These are phyloP conservation scores for Desoria tigrina DNA, from an alignment of 2,888 invertebrate species.

Conservation along the genomic window DNA sequence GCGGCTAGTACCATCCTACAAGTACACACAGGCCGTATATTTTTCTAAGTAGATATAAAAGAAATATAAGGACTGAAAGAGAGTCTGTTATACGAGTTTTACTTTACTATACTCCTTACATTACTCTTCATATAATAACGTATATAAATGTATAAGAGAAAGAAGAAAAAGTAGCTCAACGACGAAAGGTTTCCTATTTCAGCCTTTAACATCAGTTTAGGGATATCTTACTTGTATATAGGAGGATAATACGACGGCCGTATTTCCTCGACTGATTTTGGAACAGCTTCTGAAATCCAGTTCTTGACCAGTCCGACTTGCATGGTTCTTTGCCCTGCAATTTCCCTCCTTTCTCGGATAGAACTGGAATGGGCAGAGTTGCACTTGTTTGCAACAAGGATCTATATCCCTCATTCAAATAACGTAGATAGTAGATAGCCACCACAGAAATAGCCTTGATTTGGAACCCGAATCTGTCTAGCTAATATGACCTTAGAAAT, in stretches of 20 bases:
- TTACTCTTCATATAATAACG: background rate
- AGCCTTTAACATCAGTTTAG: no score
- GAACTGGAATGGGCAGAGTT: background rate
- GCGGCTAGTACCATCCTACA: conserved; percentile 26
- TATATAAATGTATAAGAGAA: background rate
- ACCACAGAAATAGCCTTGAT: background rate
- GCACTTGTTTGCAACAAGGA: background rate
- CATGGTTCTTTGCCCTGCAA: background rate
- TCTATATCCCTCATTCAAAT: background rate
- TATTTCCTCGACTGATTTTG: background rate
- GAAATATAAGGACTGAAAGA: no score
- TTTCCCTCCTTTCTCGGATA: background rate
- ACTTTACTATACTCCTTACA: conserved; percentile 1
- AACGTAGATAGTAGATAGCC: background rate
- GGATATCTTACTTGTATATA: no score
- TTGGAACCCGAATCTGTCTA: background rate
- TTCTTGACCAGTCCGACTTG: conserved; percentile 1
- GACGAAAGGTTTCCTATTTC: no score
- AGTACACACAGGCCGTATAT: no score
- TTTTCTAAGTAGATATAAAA: no score
- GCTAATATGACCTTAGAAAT: conserved; percentile 21
- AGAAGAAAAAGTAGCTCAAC: no score
- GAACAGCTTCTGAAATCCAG: background rate
- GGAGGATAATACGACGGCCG: background rate
- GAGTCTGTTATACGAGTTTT: background rate